These are phyloP conservation scores for Busseola fusca DNA, from an alignment of 2,888 invertebrate genomes.

Conservation along the genomic window DNA sequence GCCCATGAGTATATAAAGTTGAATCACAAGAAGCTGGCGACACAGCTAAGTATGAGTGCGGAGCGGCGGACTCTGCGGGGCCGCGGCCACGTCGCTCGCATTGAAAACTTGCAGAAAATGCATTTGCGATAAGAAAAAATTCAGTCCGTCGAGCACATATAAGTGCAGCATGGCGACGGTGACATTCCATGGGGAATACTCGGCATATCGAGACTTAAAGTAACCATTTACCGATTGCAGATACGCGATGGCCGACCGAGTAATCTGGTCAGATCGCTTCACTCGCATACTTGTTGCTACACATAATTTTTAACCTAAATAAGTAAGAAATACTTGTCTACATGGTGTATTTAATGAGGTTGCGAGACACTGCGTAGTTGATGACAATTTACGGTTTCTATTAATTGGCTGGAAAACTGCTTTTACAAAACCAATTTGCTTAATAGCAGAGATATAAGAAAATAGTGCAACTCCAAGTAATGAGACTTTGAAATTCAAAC, in stretches of 20 bases:
- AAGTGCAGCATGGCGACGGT: slow-evolving; percentile 86
- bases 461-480: slow-evolving; percentile 35
- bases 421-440: slow-evolving; percentile 26
- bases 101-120: slow-evolving; percentile 88
- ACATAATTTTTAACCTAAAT: slow-evolving; percentile 87
- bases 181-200: slow-evolving; percentile 86
- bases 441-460: slow-evolving; percentile 16
- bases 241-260: slow-evolving; percentile 87
- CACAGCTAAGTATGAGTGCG: slow-evolving; percentile 68
- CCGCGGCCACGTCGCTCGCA: slow-evolving; percentile 74
- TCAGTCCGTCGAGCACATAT: slow-evolving; percentile 85
- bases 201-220: slow-evolving; percentile 87
- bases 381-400: slow-evolving; percentile 46
- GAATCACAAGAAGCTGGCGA: slow-evolving; percentile 66
- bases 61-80: slow-evolving; percentile 63
- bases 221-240: slow-evolving; percentile 89
- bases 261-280: slow-evolving; percentile 87
- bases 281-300: slow-evolving; percentile 82
- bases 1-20: slow-evolving; percentile 60
- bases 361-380: slow-evolving; percentile 48
- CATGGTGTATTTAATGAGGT: slow-evolving; percentile 78
- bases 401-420: slow-evolving; percentile 38
- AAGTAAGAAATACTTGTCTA: slow-evolving; percentile 83
- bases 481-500: slow-evolving; percentile 48
- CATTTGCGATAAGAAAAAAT: slow-evolving; percentile 88